A percentile compares a stretch with the other conserved stretches of the same genome.
Conservation (phyloP, 2,797 vertebrate species). For the Uromys caudimaculatus region DNA sequence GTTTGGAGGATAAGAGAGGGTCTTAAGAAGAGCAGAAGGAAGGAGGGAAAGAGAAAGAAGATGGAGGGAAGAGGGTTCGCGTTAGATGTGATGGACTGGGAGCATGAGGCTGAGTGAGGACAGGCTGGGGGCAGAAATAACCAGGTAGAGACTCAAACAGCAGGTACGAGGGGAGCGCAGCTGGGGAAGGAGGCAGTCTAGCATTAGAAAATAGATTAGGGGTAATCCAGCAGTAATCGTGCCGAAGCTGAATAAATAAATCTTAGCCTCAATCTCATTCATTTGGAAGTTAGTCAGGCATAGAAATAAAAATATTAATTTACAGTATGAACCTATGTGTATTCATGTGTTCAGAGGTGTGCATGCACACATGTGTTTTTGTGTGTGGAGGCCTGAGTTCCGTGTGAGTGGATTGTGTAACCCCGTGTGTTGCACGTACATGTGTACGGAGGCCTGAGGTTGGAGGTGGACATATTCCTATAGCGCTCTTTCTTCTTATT, state of each 20-base stretch:
- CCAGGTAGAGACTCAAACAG: background rate
- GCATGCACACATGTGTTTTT: background rate
- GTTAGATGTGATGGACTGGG: background rate
- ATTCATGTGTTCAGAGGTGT: background rate
- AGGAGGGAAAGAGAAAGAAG: background rate
- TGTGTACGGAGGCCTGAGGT: background rate
- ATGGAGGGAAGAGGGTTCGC: background rate
- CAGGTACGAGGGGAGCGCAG: background rate
- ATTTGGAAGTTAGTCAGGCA: background rate
- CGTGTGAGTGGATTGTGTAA: background rate
- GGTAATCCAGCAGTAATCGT: background rate
- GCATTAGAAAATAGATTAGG: background rate
- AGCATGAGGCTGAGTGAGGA: background rate
- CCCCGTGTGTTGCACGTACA: background rate
- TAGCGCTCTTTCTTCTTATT: background rate
- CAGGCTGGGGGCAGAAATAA: background rate
- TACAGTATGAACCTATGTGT: background rate
- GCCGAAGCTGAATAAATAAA: background rate
- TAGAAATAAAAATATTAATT: background rate
- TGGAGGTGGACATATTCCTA: background rate
- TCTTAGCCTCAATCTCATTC: background rate
- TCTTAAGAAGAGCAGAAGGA: background rate
- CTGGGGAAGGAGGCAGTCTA: background rate
- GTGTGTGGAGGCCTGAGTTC: background rate
- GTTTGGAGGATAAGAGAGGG: background rate